A percentile compares a stretch with the other conserved stretches of the same genome.
phyloP scores from a whole-genome alignment of 1,140 invertebrate genomes.

The Lepidostoma basale region DNA sequence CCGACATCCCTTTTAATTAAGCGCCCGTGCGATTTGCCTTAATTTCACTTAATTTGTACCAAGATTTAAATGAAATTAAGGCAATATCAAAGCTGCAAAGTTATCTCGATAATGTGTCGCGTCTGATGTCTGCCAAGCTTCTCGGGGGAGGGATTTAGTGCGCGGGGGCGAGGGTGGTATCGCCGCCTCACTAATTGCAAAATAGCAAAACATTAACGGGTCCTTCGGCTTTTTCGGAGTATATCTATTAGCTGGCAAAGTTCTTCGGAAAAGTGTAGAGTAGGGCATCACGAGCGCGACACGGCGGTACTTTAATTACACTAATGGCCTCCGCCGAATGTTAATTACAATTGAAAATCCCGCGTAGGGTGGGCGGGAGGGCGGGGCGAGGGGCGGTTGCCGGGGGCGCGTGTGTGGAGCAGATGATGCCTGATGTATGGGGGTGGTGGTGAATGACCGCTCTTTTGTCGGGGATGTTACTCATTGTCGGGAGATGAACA shows the following conservation, averaged over 20 bases:
- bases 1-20: constrained; percentile 33
- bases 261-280: constrained; percentile 6
- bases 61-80: constrained; percentile 46
- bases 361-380: constrained; percentile 27
- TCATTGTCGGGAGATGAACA: constrained; percentile 31
- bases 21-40: constrained; percentile 40
- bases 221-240: constrained; percentile 16
- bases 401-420: constrained; percentile 50
- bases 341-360: constrained; percentile 75
- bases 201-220: constrained; percentile 35
- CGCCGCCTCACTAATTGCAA: constrained; percentile 29
- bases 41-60: constrained; percentile 46
- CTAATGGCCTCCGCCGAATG: constrained; percentile 74
- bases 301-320: constrained; percentile 70
- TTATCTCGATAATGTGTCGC: constrained; percentile 45
- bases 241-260: not conserved
- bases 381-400: constrained; percentile 47
- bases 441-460: constrained; percentile 28
- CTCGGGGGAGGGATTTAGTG: not conserved
- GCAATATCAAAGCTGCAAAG: constrained; percentile 41
- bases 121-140: constrained; percentile 26
- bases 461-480: constrained; percentile 22
- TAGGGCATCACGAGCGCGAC: constrained; percentile 41
- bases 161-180: constrained; percentile 3
- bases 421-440: constrained; percentile 49